Conservation (phyloP, 2,888 invertebrate genomes). For the Heterodera filipjevi region DNA sequence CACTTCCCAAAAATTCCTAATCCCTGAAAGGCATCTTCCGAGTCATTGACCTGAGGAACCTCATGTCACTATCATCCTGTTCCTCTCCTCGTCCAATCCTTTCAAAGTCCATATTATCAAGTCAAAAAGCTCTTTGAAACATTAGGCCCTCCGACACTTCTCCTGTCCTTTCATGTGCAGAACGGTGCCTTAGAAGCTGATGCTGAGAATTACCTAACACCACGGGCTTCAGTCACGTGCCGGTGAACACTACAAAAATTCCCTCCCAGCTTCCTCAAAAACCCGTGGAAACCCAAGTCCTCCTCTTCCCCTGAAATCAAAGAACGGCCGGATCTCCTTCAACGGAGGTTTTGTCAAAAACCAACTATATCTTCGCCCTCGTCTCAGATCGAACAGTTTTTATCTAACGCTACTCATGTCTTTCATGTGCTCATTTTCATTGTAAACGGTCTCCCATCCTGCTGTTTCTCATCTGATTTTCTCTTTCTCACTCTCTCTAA, state of each 20-base stretch:
- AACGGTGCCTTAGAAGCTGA: neutral
- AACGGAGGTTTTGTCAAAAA: too few species aligned
- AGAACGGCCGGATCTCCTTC: too few species aligned
- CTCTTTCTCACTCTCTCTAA: too few species aligned
- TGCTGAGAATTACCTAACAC: neutral
- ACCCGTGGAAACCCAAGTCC: neutral
- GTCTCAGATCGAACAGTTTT: too few species aligned
- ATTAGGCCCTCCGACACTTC: neutral
- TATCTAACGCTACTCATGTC: too few species aligned
- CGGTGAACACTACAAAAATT: neutral
- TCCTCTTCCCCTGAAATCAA: neutral
- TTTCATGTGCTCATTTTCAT: too few species aligned
- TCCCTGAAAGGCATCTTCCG: conserved; percentile 14
- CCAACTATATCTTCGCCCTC: too few species aligned
- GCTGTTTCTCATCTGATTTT: too few species aligned
- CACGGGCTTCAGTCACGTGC: neutral
- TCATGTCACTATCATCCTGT: conserved; percentile 1
- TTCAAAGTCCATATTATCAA: conserved; percentile 15
- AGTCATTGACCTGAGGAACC: conserved; percentile 11
- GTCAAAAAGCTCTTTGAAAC: conserved; percentile 1
- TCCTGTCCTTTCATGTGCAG: neutral
- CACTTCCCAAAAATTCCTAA: neutral
- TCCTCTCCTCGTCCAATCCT: conserved; percentile 13
- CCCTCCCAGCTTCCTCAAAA: neutral
- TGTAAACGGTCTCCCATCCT: too few species aligned